These are phyloP conservation scores for Hipposideros armiger DNA, from an alignment of 2,113 vertebrate species.

Conservation along the genomic window DNA sequence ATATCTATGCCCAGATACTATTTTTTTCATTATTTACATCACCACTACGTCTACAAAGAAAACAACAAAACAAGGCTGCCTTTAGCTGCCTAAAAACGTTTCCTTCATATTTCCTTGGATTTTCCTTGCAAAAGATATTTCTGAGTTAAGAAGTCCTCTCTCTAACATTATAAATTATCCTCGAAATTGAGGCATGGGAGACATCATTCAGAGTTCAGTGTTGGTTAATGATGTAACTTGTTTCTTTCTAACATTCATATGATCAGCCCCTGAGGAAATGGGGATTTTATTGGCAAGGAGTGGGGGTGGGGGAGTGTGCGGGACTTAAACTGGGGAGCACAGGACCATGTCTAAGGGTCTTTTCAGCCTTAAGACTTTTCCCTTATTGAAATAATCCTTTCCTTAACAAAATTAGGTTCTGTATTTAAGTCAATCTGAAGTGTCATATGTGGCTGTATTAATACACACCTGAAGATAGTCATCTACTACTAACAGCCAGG, in stretches of 20 bases:
- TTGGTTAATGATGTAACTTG: not conserved
- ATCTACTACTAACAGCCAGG: not conserved
- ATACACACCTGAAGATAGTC: not conserved
- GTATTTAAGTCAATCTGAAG: not conserved
- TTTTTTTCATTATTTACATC: constrained; percentile 36
- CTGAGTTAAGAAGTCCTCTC: constrained; percentile 33
- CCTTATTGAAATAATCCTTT: not conserved
- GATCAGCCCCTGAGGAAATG: not conserved
- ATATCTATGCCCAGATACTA: not conserved
- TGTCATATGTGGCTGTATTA: not conserved
- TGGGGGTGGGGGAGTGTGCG: not conserved
- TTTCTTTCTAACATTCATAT: not conserved
- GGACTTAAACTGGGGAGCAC: not conserved
- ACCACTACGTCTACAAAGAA: not conserved
- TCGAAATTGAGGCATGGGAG: not conserved
- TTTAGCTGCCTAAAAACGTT: not conserved
- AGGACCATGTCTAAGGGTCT: not conserved
- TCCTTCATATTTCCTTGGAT: not conserved
- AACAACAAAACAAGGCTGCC: not conserved
- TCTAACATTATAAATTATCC: not conserved
- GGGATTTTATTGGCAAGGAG: not conserved
- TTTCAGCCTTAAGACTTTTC: not conserved
- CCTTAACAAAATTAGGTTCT: not conserved
- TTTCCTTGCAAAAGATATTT: constrained; percentile 39
- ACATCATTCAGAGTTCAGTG: not conserved